phyloP scores from a whole-genome alignment of 1,140 invertebrate genomes.

The Aphelinus atriplicis region DNA sequence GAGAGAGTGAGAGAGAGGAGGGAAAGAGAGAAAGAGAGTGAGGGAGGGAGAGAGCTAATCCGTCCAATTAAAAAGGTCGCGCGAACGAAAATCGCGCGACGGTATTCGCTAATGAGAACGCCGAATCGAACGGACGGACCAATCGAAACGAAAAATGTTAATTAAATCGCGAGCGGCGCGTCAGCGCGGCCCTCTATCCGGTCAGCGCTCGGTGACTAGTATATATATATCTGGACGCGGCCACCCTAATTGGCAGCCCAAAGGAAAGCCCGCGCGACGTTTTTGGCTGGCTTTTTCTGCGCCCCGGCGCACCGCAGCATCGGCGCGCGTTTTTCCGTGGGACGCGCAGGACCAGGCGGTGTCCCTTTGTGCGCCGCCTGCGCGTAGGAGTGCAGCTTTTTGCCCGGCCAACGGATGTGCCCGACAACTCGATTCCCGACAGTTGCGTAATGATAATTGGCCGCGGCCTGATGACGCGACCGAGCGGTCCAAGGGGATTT shows the following conservation, averaged over 20 bases:
- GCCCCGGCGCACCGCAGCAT: too few species aligned
- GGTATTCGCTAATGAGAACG: constrained; percentile 66
- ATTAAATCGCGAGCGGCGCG: constrained; percentile 55
- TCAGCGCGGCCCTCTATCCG: constrained; percentile 15
- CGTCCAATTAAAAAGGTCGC: constrained; percentile 62
- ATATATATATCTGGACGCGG: constrained; percentile 22
- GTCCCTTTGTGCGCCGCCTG: not conserved
- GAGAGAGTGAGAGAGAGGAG: not conserved
- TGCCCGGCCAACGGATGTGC: too few species aligned
- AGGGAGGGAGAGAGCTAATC: constrained; percentile 52
- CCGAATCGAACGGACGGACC: constrained; percentile 46
- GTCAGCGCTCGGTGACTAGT: constrained; percentile 2
- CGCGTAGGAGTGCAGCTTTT: not conserved
- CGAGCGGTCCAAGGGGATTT: not conserved
- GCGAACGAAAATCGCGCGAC: constrained; percentile 43
- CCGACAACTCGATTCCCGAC: too few species aligned
- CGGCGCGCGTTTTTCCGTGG: constrained; percentile 6
- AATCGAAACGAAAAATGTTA: constrained; percentile 64
- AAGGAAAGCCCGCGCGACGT: constrained; percentile 28
- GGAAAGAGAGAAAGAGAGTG: too few species aligned
- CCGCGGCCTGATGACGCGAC: not conserved
- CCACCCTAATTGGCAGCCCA: constrained; percentile 36
- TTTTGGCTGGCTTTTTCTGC: not conserved
- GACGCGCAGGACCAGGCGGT: not conserved
- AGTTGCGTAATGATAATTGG: not conserved